phyloP scores from a whole-genome alignment of 2,888 invertebrate genomes.

The Onchidella celtica region DNA sequence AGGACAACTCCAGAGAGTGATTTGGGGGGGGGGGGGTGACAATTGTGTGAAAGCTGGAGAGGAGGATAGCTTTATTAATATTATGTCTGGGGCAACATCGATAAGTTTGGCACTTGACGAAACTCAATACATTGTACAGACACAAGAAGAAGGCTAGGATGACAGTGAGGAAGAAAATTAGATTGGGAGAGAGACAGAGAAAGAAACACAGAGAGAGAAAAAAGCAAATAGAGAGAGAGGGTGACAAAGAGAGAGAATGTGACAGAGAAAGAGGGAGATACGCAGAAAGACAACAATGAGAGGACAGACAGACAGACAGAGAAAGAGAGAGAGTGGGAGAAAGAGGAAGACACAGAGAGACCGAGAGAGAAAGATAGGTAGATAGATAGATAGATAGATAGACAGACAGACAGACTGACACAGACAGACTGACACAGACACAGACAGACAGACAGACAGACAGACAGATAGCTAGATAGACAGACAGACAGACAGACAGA shows the following conservation, averaged over 20 bases:
- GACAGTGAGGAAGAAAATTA: neutral
- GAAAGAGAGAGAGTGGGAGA: constrained; percentile 16
- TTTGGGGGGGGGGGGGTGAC: too few relatives aligned
- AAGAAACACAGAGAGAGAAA: neutral
- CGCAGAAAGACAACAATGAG: neutral
- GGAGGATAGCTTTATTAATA: too few relatives aligned
- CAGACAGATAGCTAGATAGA: too few relatives aligned
- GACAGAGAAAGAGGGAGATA: neutral
- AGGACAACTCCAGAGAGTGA: neutral
- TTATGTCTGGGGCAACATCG: too few relatives aligned
- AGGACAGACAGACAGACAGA: neutral
- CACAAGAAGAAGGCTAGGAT: too few relatives aligned
- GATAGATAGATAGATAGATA: constrained; percentile 22
- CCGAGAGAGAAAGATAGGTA: constrained; percentile 33
- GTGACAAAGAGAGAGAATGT: neutral
- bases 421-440: constrained; percentile 25
- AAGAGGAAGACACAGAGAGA: constrained; percentile 39
- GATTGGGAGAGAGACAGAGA: neutral
- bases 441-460: too few relatives aligned
- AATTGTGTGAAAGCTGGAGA: too few relatives aligned
- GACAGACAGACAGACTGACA: constrained; percentile 39
- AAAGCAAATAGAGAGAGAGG: neutral
- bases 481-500: constrained; percentile 6
- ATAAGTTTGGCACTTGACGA: too few relatives aligned
- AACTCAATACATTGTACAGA: too few relatives aligned